Percentiles rank a stretch among this genome's conserved stretches.
These are phyloP conservation scores for Tinea pellionella DNA, from an alignment of 2,888 invertebrate species.

Conservation along the genomic window DNA sequence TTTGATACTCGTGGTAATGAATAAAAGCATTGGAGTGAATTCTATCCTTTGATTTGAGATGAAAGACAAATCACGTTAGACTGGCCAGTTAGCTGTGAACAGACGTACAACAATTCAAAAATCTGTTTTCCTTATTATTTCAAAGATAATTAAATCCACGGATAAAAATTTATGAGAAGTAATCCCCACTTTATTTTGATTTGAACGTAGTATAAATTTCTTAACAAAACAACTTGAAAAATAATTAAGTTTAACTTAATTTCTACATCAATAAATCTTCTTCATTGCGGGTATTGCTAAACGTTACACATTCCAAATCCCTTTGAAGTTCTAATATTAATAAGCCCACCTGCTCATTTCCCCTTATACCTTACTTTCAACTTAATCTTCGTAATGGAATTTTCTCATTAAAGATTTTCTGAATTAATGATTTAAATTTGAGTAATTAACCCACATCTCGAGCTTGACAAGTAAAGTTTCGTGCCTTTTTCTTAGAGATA, in stretches of 20 bases:
- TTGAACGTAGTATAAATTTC: neutral
- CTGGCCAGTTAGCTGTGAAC: neutral
- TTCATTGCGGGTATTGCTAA: neutral
- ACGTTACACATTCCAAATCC: neutral
- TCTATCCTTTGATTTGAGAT: neutral
- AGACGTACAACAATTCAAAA: no score
- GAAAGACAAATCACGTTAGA: neutral
- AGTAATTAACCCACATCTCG: neutral
- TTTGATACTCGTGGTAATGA: neutral
- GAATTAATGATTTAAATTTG: neutral
- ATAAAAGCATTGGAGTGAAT: neutral
- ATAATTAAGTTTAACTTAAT: neutral
- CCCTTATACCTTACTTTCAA: neutral
- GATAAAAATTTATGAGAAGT: no score
- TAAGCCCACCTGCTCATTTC: slow-evolving; percentile 2
- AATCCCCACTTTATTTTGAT: no score
- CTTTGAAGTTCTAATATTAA: slow-evolving; percentile 5
- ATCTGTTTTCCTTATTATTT: no score
- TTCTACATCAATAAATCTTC: neutral
- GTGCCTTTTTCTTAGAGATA: no score
- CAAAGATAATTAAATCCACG: no score
- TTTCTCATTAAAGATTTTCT: slow-evolving; percentile 1
- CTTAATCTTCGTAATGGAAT: neutral
- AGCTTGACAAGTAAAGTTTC: no score
- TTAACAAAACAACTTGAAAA: no score